phyloP scores from a whole-genome alignment of 2,797 vertebrate genomes.

The Tadarida brasiliensis region DNA sequence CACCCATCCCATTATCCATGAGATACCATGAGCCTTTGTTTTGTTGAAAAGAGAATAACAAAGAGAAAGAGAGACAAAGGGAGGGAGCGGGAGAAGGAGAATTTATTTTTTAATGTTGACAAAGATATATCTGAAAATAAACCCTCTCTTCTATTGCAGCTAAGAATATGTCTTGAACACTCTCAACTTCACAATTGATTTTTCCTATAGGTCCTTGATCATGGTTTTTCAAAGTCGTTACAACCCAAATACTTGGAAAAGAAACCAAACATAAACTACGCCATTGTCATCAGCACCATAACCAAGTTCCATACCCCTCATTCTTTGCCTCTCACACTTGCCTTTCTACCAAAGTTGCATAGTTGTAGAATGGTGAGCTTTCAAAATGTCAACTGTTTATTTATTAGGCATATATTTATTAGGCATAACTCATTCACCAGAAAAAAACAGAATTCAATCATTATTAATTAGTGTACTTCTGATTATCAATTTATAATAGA shows the following conservation, averaged over 20 bases:
- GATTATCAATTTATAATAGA: conserved; percentile 72
- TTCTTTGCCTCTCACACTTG: not conserved
- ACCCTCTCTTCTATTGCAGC: not conserved
- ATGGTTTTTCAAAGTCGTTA: not conserved
- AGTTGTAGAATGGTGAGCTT: not conserved
- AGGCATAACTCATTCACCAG: conserved; percentile 23
- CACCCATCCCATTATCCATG: not conserved
- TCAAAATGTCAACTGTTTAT: conserved; percentile 58
- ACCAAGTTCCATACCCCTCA: not conserved
- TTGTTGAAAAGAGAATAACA: not conserved
- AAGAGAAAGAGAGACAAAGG: too few species aligned
- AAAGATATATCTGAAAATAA: not conserved
- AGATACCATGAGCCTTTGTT: not conserved
- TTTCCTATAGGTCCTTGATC: not conserved
- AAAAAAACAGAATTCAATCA: conserved; percentile 52
- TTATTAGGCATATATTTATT: conserved; percentile 2
- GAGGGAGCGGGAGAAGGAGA: not conserved
- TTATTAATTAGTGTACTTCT: conserved; percentile 81
- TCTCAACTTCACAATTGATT: not conserved
- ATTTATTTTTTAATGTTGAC: conserved; percentile 49
- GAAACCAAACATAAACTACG: not conserved
- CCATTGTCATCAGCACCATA: too few species aligned
- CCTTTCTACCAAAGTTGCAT: not conserved
- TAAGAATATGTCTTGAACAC: not conserved
- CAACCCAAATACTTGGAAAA: not conserved